These are phyloP conservation scores for Chiloscyllium plagiosum DNA, from an alignment of 2,113 vertebrate species.

Conservation along the genomic window DNA sequence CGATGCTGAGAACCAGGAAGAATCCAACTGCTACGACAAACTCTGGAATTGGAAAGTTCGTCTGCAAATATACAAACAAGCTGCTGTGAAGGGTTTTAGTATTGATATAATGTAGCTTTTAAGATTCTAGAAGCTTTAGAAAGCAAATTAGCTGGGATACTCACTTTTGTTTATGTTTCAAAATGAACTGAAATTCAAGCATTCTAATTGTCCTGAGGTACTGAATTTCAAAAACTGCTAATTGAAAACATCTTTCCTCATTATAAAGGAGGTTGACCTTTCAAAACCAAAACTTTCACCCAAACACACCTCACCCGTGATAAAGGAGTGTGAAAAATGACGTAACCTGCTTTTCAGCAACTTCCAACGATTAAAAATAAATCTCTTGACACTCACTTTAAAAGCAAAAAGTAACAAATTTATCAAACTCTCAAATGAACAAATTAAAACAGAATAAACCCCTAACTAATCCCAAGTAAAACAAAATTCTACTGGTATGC, in stretches of 20 bases:
- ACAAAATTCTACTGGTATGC: no score
- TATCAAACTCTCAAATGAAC: no score
- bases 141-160: background rate
- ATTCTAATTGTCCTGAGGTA: background rate
- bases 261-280: no score
- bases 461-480: no score
- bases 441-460: no score
- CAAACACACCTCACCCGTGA: no score
- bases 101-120: background rate
- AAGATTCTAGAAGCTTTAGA: background rate
- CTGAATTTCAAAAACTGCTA: background rate
- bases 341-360: no score
- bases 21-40: constrained; percentile 78
- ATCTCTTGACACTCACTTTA: no score
- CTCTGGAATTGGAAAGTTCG: constrained; percentile 65
- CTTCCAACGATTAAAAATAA: no score
- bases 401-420: no score
- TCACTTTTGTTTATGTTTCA: background rate
- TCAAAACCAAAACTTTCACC: no score
- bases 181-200: background rate
- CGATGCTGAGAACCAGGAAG: constrained; percentile 74
- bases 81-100: background rate
- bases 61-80: constrained; percentile 44
- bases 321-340: no score
- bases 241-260: background rate